These are phyloP conservation scores for Styela clava DNA, from an alignment of 23 tunicate genomes.

Conservation along the genomic window DNA sequence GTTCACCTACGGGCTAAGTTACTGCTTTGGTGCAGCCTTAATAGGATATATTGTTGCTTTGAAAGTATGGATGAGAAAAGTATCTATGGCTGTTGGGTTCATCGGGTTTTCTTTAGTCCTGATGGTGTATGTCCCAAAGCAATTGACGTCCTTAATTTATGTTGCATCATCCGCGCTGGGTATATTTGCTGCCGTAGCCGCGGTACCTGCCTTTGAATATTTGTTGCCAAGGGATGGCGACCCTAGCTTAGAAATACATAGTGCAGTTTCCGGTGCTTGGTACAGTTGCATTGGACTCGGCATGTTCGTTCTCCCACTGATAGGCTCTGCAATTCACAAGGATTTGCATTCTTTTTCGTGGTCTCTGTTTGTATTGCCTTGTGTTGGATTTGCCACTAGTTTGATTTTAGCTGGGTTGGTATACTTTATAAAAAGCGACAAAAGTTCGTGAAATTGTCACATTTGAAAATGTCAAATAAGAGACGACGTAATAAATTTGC, in stretches of 20 bases:
- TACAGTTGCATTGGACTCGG: conserved; percentile 10
- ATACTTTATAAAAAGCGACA: background rate
- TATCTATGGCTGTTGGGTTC: background rate
- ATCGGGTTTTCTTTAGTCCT: background rate
- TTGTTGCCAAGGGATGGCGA: conserved; percentile 1
- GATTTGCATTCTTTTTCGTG: background rate
- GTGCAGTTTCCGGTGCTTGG: conserved; percentile 14
- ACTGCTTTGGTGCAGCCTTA: background rate
- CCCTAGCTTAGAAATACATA: background rate
- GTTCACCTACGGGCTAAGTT: background rate
- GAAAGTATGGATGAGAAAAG: background rate
- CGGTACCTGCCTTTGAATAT: background rate
- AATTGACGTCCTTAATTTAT: background rate
- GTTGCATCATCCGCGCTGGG: conserved; percentile 17
- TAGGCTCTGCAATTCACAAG: conserved; percentile 5
- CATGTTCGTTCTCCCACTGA: conserved; percentile 5
- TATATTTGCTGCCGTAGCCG: background rate
- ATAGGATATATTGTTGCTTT: background rate
- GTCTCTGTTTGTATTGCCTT: background rate
- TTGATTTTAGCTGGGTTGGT: background rate
- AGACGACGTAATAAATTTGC: no score
- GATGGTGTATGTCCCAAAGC: background rate
- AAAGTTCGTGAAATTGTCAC: no score
- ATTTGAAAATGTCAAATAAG: no score
- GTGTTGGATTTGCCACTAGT: background rate